phyloP scores from a whole-genome alignment of 1,140 invertebrate species.

The Riptortus pedestris region DNA sequence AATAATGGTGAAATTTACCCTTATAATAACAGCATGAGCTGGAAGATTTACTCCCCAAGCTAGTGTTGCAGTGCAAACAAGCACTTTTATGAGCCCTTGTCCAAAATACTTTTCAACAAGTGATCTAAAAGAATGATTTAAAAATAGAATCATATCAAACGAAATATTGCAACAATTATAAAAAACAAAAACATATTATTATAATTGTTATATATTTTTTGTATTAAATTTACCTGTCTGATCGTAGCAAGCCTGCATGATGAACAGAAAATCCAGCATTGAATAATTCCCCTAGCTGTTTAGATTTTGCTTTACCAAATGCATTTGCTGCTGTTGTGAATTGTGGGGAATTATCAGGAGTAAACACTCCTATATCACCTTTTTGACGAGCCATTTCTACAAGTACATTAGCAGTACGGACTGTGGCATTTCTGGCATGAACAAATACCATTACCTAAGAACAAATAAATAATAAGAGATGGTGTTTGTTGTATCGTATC shows the following conservation, averaged over 20 bases:
- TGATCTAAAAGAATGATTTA: constrained; percentile 43
- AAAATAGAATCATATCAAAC: too few species aligned
- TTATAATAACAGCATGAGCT: constrained; percentile 94
- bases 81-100: constrained; percentile 80
- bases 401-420: constrained; percentile 68
- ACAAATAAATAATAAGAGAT: constrained; percentile 15
- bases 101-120: constrained; percentile 82
- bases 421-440: constrained; percentile 91
- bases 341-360: constrained; percentile 49
- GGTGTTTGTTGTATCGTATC: constrained; percentile 13
- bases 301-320: constrained; percentile 61
- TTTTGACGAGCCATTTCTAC: constrained; percentile 65
- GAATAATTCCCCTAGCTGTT: constrained; percentile 71
- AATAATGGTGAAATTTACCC: too few species aligned
- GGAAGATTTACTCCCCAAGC: constrained; percentile 99
- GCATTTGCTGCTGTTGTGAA: constrained; percentile 48
- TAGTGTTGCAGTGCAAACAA: constrained; percentile 94
- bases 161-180: background rate
- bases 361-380: constrained; percentile 56
- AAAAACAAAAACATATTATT: too few species aligned
- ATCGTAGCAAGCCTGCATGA: constrained; percentile 88
- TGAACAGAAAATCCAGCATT: constrained; percentile 84
- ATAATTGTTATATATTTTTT: background rate
- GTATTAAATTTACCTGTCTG: constrained; percentile 52
- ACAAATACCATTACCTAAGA: constrained; percentile 94